Percentiles rank a stretch among this genome's conserved stretches.
Conservation (phyloP, 2,113 vertebrate genomes). For the Propithecus coquereli region DNA sequence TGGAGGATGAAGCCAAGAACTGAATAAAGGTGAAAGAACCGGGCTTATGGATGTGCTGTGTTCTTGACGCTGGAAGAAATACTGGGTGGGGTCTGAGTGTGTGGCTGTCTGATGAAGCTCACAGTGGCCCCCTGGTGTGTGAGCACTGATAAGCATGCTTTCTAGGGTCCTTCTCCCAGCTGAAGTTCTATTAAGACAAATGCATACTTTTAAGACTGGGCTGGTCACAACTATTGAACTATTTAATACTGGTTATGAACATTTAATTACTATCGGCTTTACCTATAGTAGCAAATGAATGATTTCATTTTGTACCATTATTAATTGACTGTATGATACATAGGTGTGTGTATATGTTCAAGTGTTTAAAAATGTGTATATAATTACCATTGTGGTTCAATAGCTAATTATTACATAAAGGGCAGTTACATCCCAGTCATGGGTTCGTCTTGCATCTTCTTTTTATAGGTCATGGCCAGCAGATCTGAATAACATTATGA, state of each 20-base stretch:
- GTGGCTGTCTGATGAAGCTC: neutral
- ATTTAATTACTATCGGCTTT: neutral
- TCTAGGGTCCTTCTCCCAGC: neutral
- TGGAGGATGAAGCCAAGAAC: neutral
- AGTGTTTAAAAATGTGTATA: neutral
- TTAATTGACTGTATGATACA: neutral
- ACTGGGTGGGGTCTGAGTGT: neutral
- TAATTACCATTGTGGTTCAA: neutral
- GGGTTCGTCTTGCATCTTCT: neutral
- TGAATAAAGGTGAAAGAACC: neutral
- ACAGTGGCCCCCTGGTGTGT: too few relatives aligned
- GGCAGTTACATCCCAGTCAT: neutral
- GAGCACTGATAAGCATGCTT: neutral
- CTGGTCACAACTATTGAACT: neutral
- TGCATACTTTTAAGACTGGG: neutral
- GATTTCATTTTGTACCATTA: neutral
- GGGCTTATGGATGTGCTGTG: accelerated
- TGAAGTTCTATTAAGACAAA: neutral
- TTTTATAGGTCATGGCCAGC: neutral
- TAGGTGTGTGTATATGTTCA: neutral
- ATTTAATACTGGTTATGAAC: neutral
- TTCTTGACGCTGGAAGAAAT: neutral
- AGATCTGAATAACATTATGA: neutral
- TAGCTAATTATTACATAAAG: neutral
- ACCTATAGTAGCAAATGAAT: neutral